Base-by-base conservation (phyloP, 2,113 vertebrate genomes). In the Halichoeres trimaculatus region DNA sequence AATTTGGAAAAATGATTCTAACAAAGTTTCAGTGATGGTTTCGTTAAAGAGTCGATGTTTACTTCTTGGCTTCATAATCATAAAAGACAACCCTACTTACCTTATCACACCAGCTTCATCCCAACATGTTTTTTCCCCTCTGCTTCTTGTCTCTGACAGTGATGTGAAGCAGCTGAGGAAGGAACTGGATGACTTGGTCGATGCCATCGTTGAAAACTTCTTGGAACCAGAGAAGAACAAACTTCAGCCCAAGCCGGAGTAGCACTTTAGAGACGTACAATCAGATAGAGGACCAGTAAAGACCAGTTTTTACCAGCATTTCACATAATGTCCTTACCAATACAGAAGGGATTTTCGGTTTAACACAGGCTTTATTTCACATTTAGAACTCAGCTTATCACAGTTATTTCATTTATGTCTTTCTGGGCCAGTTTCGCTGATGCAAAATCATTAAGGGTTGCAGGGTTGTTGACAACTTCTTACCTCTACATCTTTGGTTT, bases 191-290 rank as follows among this genome's bases (percentile, higher is more conserved):
- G 93, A 95, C 35, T 62, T 99, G 80, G 95, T 96, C 53, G 86
- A 80, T 0, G 96, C 95, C 86, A 94, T 99, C 61, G 90, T 98
- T 90, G 94, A 97, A 59, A 78, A 97, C 85, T 99, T 98, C 93
- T 98, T 98, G 74, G 94, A 99, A 88, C 98, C 98, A 59, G 84
- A 95, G 67, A 97, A 97, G 86, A 98, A 98, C 70, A 94, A 95
- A 34, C 85, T 99, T 82, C 95, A 95, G 56, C 90, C 95, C 17
- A 96, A 96, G 73, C 86, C 93, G 20, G 94, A 96, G 67, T 97
- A 83, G 92, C 87, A n/a, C 17, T 69, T 70, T 10, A n/a, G 4
- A 13, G 30, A 71, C 20, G 22, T 0, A 10, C 36, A n/a, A 1
- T 13, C 9, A 6, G 24, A 23, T 40, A 17, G 43, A 34, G 56